Percentiles rank a stretch among this genome's conserved stretches.
phyloP scores from a whole-genome alignment of 2,113 vertebrate genomes.

The Pelodiscus sinensis region DNA sequence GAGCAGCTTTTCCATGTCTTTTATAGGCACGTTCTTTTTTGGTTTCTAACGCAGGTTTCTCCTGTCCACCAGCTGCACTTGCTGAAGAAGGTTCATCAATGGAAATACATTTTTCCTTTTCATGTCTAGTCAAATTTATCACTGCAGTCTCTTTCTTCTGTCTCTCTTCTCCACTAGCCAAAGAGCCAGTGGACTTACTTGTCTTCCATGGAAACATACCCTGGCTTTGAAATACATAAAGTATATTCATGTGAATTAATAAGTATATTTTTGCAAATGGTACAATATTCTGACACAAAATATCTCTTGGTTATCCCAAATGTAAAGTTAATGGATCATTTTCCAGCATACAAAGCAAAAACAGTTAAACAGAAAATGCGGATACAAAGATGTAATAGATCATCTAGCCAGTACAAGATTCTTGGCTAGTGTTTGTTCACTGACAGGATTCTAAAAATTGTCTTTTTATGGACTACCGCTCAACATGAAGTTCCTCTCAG shows the following conservation, averaged over 20 bases:
- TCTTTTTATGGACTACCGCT: not conserved
- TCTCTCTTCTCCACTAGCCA: not conserved
- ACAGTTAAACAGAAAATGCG: not conserved
- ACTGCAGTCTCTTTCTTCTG: not conserved
- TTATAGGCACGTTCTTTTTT: not conserved
- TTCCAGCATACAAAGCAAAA: not conserved
- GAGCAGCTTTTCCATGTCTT: not conserved
- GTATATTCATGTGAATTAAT: not conserved
- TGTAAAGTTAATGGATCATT: not conserved
- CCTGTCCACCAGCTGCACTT: not conserved
- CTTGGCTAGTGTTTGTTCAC: not conserved
- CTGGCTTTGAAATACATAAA: conserved; percentile 58
- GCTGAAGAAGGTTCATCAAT: not conserved
- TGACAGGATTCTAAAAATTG: not conserved
- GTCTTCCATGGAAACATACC: conserved; percentile 35
- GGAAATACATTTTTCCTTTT: not conserved
- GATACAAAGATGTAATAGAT: too few relatives aligned
- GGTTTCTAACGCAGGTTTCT: not conserved
- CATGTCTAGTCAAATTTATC: not conserved
- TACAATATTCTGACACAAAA: accelerated
- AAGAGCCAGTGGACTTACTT: not conserved
- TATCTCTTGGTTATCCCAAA: not conserved
- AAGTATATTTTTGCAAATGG: not conserved
- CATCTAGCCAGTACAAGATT: too few relatives aligned
- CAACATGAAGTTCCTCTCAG: not conserved